Evolutionary conservation across 2,888 invertebrate genomes (phyloP), one percentile per base, ranked within the genome.

Genomic region (Trissolcus brochymenae): DNA sequence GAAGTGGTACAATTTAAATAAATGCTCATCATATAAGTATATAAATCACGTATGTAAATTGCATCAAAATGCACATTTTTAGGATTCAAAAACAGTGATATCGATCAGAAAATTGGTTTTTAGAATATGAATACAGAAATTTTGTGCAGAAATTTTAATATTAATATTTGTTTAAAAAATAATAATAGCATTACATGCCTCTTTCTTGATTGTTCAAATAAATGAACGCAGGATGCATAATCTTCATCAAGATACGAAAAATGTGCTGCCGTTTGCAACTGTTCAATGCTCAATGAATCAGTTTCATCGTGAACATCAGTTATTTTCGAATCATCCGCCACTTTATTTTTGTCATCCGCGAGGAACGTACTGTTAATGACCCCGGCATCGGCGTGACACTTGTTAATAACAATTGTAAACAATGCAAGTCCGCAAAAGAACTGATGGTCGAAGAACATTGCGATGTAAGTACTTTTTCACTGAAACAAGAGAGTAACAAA

Each of bases 151-250:
- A n/a, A n/a, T n/a, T n/a, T n/a, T n/a, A n/a, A n/a, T n/a, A n/a
- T n/a, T n/a, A n/a, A n/a, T n/a, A n/a, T n/a, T 29, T 29, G 6
- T 13, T 14, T 14, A 46, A 46, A 6, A 46, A 14, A 35, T 46
- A 14, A 46, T 29, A 7, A 11, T 16, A 6, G 7, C 55, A 46
- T 49, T 19, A 56, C 51, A 35, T n/a, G 66, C 73, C 70, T 74
- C 25, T 16, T 35, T 46, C 73, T 49, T 9, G 68, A 57, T 57
- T 56, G 41, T 62, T 70, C 66, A 84, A 96, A 92, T 81, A 92
- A 91, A 17, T 90, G 87, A 74, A 94, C 91, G 86, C 96, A 96
- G 74, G 92, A 92, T 17, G 92, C 90, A 93, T 94, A 95, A 84
- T 93, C 90, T 82, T 94, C 93, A 29, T 92, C 91, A 60, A 92